These are phyloP conservation scores for Cephus sareptanus DNA, from an alignment of 2,888 invertebrate genomes.

Conservation along the genomic window DNA sequence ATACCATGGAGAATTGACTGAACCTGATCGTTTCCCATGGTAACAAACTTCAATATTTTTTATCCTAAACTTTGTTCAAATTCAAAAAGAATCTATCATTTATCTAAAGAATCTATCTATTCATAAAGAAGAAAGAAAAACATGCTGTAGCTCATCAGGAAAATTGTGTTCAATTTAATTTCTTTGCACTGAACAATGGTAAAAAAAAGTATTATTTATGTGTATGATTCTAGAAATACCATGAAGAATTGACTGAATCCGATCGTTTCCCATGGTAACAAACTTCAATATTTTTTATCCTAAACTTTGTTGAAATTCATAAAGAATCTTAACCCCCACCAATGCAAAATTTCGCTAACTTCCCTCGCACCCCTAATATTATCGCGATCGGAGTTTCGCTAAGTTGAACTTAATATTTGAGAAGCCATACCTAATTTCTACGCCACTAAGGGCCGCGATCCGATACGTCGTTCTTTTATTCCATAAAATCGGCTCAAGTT, in stretches of 20 bases:
- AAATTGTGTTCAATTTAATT: too few relatives aligned
- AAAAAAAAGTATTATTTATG: too few relatives aligned
- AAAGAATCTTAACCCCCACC: conserved; percentile 23
- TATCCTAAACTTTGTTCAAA: not conserved
- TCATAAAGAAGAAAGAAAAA: too few relatives aligned
- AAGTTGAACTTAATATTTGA: conserved; percentile 53
- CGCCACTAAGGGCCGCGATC: not conserved
- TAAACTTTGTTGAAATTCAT: not conserved
- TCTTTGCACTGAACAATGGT: too few relatives aligned
- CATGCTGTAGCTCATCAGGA: too few relatives aligned
- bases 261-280: too few relatives aligned
- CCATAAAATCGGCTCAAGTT: conserved; percentile 40
- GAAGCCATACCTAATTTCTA: conserved; percentile 36
- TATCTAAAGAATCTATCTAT: too few relatives aligned
- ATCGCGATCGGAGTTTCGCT: conserved; percentile 27
- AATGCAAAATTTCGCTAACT: conserved; percentile 23
- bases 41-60: not conserved
- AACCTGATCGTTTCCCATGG: not conserved
- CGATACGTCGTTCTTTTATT: conserved; percentile 36
- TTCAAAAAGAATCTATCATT: too few relatives aligned
- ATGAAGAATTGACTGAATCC: too few relatives aligned
- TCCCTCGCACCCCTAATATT: conserved; percentile 21
- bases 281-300: not conserved
- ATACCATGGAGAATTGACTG: not conserved
- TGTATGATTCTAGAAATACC: too few relatives aligned